Evolutionary conservation across 2,888 invertebrate species (phyloP), one percentile per base, ranked within the genome.

Genomic region (Capitulum mitella): DNA sequence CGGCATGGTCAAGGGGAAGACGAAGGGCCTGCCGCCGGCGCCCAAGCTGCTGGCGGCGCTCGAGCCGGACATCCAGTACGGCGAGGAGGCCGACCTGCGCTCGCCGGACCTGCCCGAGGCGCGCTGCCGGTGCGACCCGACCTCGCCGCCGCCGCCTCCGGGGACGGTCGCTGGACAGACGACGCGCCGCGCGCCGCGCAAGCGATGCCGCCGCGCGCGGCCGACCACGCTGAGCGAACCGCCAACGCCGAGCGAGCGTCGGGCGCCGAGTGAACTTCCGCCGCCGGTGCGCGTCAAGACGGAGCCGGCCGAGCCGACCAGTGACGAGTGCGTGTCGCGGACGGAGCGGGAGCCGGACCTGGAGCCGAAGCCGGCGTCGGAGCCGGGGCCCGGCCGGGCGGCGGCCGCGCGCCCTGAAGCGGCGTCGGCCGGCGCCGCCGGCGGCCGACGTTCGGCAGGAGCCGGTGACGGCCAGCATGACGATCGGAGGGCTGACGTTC

Each of bases 91-190:
- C 10, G 70, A 70, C 26, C 70, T 26, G 10, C 70, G 37, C 70
- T 70, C 70, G 37, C 70, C 70, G 37, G 40, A 70, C 40, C 70
- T 70, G 37, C 70, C 70, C 26, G 70, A 70, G 70, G 40, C 70
- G 37, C 70, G 70, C 26, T 0, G 26, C 8, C 26, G 37, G 40
- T 70, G 70, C 22, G 37, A 70, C 6, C 37, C 70, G 22, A 1
- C 70, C 26, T 70, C 70, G 70, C 70, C 70, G 37, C 64, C 64
- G 64, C 16, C 34, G 22, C 29, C n/a, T n/a, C n/a, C n/a, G n/a
- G n/a, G n/a, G n/a, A n/a, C 29, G 29, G 29, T 29, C 58, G n/a
- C 10, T 10, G n/a, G n/a, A 29, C 58, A 6, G 22, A 3, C 51
- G 51, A 26, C 8, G 58, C 58, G 58, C 12, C 58, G 58, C 5